Base-by-base conservation (phyloP, 2,888 invertebrate genomes). In the Harpalus rufipes region DNA sequence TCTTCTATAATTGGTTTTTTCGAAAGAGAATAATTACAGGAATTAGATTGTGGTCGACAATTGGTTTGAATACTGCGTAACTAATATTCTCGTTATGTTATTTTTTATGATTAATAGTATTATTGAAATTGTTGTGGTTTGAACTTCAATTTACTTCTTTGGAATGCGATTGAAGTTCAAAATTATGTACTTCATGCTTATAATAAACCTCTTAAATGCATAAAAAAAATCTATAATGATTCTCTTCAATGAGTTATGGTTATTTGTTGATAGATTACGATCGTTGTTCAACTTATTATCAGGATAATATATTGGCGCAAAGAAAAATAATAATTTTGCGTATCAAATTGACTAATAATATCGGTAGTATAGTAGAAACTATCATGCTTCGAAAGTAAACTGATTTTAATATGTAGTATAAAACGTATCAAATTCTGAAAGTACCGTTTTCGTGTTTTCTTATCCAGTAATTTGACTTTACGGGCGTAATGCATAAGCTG, bases 1-100 rank as follows among this genome's bases (percentile, higher is more conserved):
- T 39, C 68, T 68, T 68, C n/a, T 39, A 32, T 68, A 68, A 68
- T 68, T 68, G 68, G 32, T 39, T 63, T 59, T 59, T 68, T 39
- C n/a, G 32, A 39, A 63, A 5, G 5, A 8, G 21, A 25, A 59
- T 59, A 16, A 16, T 32, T 14, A n/a, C 14, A 12, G 39, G 21
- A 63, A 63, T 21, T 63, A 63, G 21, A 18, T 39, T 39, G 39
- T 68, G 68, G 68, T 4, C 41, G 1, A 68, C 39, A 12, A 12
- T 68, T 68, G 25, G 63, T 8, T 25, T 7, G 21, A 63, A 25
- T 8, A 25, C 21, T 25, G 25, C 7, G 4, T 39, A 39, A 18
- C 39, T 39, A 68, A 68, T 68, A 7, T 10, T 7, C n/a, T 68
- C 32, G n/a, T 68, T 4, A 32, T 63, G 21, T 10, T 7, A 0